Base-by-base conservation (phyloP, 2,113 vertebrate species). In the Mustela lutreola region DNA sequence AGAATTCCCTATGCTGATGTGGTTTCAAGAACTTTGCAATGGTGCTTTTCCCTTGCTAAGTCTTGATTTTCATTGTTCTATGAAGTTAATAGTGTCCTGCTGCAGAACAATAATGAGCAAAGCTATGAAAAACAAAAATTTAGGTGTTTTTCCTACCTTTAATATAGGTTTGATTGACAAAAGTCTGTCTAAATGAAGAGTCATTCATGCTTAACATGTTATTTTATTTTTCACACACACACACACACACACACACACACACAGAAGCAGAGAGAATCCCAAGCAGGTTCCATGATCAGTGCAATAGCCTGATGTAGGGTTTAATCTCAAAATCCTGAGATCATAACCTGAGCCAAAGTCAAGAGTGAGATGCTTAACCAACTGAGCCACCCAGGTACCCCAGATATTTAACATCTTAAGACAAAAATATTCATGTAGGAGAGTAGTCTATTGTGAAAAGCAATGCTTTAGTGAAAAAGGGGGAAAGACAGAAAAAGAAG, bases 31-130 rank as follows among this genome's bases (percentile, higher is more conserved):
- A 93, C 9, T 97, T 98, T 98, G 73, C 91, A 97, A 97, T 91
- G 96, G 94, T 96, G 95, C 75, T 98, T 98, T 97, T 28, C 15
- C 78, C 95, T 63, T 94, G 63, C 78, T 98, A 89, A 94, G 88
- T 98, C 94, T 98, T 98, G 98, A 98, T 98, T 98, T 98, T 96
- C 96, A 97, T 98, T 98, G 95, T 98, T 98, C 95, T 98, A 79
- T 98, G 88, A 98, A 93, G 85, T 97, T 97, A 96, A 96, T 97
- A 92, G 97, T 98, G 94, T 98, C 95, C 98, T 98, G 98, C 96
- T 97, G 78, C 83, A 96, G 1, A 62, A 95, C 65, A 97, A 98
- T 98, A 98, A 96, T 91, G 97, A 98, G 82, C 58, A 98, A 98
- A 98, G 90, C 95, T 97, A 96, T 75, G 83, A 97, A 98, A 96